phyloP scores from a whole-genome alignment of 2,797 vertebrate genomes.

The Ctenopoma multispine region DNA sequence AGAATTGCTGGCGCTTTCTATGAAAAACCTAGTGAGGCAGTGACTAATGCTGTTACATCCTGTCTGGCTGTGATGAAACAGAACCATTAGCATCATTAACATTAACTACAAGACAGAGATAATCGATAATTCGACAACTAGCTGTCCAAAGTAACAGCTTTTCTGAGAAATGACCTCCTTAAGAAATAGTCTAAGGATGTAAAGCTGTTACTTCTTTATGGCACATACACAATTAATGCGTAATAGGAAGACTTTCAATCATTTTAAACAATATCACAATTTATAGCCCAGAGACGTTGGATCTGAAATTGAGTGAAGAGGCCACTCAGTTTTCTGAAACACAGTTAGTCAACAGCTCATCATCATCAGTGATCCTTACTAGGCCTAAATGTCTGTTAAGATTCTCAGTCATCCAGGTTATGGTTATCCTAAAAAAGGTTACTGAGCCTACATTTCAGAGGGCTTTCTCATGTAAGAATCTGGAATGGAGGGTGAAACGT shows the following conservation, averaged over 20 bases:
- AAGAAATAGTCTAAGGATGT: background rate
- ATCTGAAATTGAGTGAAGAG: background rate
- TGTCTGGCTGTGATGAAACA: constrained; percentile 3
- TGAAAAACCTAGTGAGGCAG: background rate
- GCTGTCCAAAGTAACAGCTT: background rate
- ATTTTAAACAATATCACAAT: background rate
- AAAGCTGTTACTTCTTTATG: background rate
- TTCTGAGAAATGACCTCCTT: background rate
- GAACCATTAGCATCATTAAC: background rate
- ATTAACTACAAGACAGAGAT: background rate
- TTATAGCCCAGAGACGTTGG: background rate
- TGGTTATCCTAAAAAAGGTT: too few species aligned
- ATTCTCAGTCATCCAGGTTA: too few species aligned
- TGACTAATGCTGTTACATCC: background rate
- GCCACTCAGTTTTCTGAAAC: too few species aligned
- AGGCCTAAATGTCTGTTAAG: too few species aligned
- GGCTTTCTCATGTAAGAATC: too few species aligned
- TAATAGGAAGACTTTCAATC: background rate
- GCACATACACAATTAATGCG: too few species aligned
- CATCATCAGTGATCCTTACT: background rate
- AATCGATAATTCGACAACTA: background rate
- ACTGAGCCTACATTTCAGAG: too few species aligned
- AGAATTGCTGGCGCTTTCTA: background rate
- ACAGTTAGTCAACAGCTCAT: background rate
- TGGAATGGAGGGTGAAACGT: too few species aligned